phyloP scores from a whole-genome alignment of 2,888 invertebrate species.

The Hyposoter didymator region DNA sequence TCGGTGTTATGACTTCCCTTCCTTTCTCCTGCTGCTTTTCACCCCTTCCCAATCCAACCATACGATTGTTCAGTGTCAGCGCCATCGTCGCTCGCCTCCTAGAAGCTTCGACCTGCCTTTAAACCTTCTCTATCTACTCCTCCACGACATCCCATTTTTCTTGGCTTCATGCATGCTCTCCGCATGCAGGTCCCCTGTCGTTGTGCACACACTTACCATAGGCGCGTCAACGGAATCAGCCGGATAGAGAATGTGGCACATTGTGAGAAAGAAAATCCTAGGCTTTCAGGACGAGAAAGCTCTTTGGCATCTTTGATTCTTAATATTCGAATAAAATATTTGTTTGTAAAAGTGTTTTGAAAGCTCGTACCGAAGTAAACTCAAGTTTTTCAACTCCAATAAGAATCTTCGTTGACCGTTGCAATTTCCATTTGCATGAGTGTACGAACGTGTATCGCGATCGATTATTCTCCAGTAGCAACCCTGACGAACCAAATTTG shows the following conservation, averaged over 20 bases:
- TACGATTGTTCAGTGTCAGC: conserved; percentile 67
- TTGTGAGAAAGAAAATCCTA: not conserved
- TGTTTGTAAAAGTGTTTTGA: not conserved
- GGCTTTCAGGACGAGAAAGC: not conserved
- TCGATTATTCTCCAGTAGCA: no score
- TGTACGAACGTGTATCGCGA: not conserved
- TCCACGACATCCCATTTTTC: conserved; percentile 12
- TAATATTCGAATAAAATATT: not conserved
- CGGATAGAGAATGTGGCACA: not conserved
- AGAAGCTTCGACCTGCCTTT: conserved; percentile 17
- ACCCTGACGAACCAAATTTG: no score
- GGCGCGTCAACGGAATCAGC: conserved; percentile 27
- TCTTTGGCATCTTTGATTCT: not conserved
- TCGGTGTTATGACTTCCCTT: conserved; percentile 75
- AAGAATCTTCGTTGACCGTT: not conserved
- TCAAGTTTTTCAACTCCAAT: not conserved
- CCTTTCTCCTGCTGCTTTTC: not conserved
- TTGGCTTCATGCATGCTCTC: conserved; percentile 10
- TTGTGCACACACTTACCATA: conserved; percentile 37
- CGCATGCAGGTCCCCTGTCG: conserved; percentile 39
- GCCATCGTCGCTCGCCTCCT: conserved; percentile 41
- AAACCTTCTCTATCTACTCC: conserved; percentile 9
- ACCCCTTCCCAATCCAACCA: conserved; percentile 58
- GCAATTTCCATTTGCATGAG: not conserved
- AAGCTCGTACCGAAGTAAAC: not conserved